Conservation (phyloP, 92 coral and sea anemone species). For the Micromussa lordhowensis region DNA sequence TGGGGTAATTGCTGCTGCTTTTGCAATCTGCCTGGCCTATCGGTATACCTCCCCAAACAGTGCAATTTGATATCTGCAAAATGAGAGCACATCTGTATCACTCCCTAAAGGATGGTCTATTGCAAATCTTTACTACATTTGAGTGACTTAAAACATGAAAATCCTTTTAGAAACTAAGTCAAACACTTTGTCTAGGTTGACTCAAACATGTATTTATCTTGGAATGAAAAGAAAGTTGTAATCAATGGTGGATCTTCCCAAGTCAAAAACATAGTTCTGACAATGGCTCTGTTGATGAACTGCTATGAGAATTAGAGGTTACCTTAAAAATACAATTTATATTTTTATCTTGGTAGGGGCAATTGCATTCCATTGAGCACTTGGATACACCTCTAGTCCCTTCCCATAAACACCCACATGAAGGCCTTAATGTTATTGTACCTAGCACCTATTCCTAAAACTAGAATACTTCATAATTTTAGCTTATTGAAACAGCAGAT, state of each 20-base stretch:
- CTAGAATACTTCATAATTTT: too few relatives aligned
- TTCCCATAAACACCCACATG: slow-evolving; percentile 18
- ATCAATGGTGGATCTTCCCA: too few relatives aligned
- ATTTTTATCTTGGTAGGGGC: slow-evolving; percentile 14
- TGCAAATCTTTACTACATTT: slow-evolving; percentile 24
- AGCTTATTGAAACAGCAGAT: too few relatives aligned
- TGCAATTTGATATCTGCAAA: too few relatives aligned
- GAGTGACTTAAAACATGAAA: slow-evolving; percentile 12
- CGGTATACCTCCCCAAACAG: too few relatives aligned
- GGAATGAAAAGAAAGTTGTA: too few relatives aligned
- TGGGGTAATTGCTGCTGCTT: slow-evolving; percentile 48
- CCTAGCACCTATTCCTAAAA: slow-evolving; percentile 9
- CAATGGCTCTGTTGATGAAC: too few relatives aligned
- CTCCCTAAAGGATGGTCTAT: slow-evolving; percentile 34
- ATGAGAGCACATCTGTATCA: slow-evolving; percentile 47
- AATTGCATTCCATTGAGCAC: too few relatives aligned
- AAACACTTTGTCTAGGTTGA: slow-evolving; percentile 18
- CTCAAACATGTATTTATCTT: not conserved
- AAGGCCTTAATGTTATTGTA: slow-evolving; percentile 31
- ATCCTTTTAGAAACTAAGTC: slow-evolving; percentile 13
- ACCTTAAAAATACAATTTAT: slow-evolving; percentile 5
- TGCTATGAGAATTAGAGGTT: too few relatives aligned
- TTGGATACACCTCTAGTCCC: too few relatives aligned
- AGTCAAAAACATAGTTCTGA: slow-evolving; percentile 30
- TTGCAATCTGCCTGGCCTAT: slow-evolving; percentile 50